A percentile compares a stretch with the other conserved stretches of the same genome.
Conservation (phyloP, 2,888 invertebrate genomes). For the Antitype chi region DNA sequence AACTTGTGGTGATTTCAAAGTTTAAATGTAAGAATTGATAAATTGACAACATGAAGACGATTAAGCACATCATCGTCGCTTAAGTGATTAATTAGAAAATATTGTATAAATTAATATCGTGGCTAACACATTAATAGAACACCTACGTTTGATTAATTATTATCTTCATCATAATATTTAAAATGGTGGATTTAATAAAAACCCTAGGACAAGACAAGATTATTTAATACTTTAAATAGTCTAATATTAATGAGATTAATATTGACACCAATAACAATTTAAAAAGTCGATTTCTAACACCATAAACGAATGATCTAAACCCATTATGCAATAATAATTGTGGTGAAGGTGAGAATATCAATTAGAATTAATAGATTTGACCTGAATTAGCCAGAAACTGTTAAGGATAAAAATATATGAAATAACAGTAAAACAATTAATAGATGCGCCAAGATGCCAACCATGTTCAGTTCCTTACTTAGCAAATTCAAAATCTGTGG, state of each 20-base stretch:
- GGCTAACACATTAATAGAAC: neutral
- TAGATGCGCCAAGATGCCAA: neutral
- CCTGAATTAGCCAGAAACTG: slow-evolving; percentile 32
- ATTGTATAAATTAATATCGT: slow-evolving; percentile 4
- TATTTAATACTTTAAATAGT: neutral
- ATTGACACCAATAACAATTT: slow-evolving; percentile 39
- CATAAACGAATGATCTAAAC: slow-evolving; percentile 23
- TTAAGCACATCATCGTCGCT: slow-evolving; percentile 14
- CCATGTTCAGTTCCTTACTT: neutral
- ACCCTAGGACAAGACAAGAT: neutral
- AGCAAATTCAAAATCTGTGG: neutral
- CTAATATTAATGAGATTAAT: slow-evolving; percentile 14
- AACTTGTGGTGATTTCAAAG: slow-evolving; percentile 22
- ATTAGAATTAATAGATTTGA: slow-evolving; percentile 37
- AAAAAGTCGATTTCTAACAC: slow-evolving; percentile 33
- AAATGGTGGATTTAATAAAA: no score
- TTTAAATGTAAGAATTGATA: slow-evolving; percentile 28
- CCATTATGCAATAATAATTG: slow-evolving; percentile 41
- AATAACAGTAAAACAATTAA: neutral
- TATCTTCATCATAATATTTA: neutral
- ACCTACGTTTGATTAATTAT: neutral
- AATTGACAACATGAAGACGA: slow-evolving; percentile 27
- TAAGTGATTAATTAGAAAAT: slow-evolving; percentile 21
- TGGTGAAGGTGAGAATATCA: slow-evolving; percentile 46
- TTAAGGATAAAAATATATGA: neutral